Conservation (phyloP, 2,888 invertebrate genomes). For the Drosophila kokeensis region DNA sequence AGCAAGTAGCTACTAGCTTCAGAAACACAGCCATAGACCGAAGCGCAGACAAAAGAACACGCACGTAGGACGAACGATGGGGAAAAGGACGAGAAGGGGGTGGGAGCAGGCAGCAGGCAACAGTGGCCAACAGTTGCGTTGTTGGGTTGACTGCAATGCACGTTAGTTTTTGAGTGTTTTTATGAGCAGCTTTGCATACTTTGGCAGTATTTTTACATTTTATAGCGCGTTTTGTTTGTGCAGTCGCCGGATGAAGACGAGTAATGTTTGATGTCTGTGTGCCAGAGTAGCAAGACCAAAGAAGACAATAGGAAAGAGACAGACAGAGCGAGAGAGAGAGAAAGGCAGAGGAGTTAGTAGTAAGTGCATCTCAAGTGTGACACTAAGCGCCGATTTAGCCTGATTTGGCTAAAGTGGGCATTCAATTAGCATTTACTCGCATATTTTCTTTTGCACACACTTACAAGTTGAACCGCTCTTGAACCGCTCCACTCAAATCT, state of each 20-base stretch:
- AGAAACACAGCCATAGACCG: conserved; percentile 38
- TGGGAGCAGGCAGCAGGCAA: conserved; percentile 8
- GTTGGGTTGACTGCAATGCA: conserved; percentile 58
- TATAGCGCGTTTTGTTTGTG: conserved; percentile 75
- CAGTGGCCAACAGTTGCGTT: not conserved
- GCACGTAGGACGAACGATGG: conserved; percentile 17
- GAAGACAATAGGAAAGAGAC: not conserved
- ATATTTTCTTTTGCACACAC: conserved; percentile 12
- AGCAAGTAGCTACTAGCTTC: conserved; percentile 72
- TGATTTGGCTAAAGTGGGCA: conserved; percentile 68
- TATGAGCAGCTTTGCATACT: conserved; percentile 81
- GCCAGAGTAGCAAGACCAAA: not conserved
- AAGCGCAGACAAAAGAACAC: conserved; percentile 23
- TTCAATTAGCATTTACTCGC: conserved; percentile 68
- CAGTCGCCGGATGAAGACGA: conserved; percentile 66
- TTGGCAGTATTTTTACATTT: conserved; percentile 78
- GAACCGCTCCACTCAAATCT: not conserved
- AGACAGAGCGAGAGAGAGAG: not conserved
- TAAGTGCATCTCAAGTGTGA: conserved; percentile 67
- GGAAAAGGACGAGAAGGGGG: conserved; percentile 33
- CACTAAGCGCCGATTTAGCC: conserved; percentile 63
- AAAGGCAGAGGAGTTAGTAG: conserved; percentile 14
- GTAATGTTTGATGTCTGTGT: conserved; percentile 50
- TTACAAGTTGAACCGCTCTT: conserved; percentile 16
- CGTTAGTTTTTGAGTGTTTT: conserved; percentile 76